Evolutionary conservation across 2,888 invertebrate species (phyloP).

Genomic region (Acholoe squamosa): DNA sequence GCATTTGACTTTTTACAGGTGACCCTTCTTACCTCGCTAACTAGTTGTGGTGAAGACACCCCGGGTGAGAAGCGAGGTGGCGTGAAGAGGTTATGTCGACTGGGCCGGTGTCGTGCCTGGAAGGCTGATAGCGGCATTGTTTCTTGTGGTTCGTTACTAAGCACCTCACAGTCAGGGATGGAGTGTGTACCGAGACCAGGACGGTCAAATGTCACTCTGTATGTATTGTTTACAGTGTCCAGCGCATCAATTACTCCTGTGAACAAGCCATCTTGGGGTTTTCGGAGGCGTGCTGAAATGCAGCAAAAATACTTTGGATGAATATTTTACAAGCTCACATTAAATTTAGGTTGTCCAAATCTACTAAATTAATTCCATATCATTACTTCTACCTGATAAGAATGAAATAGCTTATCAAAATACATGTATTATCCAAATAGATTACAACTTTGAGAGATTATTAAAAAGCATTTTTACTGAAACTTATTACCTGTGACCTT

Average conservation of each 20-base stretch:
- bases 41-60: constrained; percentile 75
- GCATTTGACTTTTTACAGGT: too few species aligned
- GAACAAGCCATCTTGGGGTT: constrained; percentile 97
- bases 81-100: constrained; percentile 77
- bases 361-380: too few species aligned
- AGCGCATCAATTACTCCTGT: constrained; percentile 97
- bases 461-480: too few species aligned
- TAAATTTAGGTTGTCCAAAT: too few species aligned
- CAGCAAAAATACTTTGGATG: not conserved
- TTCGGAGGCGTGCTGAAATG: constrained; percentile 91
- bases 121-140: constrained; percentile 93
- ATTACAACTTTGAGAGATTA: too few species aligned
- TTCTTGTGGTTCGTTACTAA: constrained; percentile 95
- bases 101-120: constrained; percentile 85
- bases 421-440: too few species aligned
- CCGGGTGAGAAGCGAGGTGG: constrained; percentile 81
- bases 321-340: not conserved
- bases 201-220: constrained; percentile 96
- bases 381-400: too few species aligned
- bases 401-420: too few species aligned
- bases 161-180: constrained; percentile 97
- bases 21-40: constrained; percentile 73
- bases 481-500: constrained; percentile 87
- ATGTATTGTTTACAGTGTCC: constrained; percentile 96
- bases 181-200: constrained; percentile 96